phyloP scores from a whole-genome alignment of 2,113 vertebrate species.

The Macquaria ambigua region DNA sequence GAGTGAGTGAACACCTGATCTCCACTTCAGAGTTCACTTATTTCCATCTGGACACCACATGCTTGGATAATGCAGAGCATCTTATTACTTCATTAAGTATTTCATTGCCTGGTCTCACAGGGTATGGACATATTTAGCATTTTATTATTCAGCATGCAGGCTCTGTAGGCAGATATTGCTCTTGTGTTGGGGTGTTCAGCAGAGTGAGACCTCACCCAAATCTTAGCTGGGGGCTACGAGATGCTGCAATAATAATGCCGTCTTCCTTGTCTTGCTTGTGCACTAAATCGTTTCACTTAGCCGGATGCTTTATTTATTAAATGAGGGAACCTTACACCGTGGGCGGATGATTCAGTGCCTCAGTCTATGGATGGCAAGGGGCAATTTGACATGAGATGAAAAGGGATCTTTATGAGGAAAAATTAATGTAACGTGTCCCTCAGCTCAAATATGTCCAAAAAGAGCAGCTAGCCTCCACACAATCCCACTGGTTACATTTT shows the following conservation, averaged over 20 bases:
- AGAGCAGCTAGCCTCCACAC: constrained; percentile 23
- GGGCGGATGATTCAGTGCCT: constrained; percentile 39
- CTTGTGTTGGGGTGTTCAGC: constrained; percentile 9
- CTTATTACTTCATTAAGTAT: constrained; percentile 65
- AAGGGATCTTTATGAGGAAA: constrained; percentile 30
- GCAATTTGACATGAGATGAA: constrained; percentile 53
- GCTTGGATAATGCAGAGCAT: constrained; percentile 45
- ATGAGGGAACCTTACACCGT: constrained; percentile 41
- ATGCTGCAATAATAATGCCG: constrained; percentile 41
- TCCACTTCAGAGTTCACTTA: constrained; percentile 24
- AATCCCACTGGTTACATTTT: constrained; percentile 23
- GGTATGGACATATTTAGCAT: constrained; percentile 55
- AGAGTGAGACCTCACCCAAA: constrained; percentile 48
- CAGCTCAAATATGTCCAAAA: constrained; percentile 21
- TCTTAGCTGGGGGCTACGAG: constrained; percentile 59
- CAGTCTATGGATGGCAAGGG: constrained; percentile 31
- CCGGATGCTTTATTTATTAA: constrained; percentile 70
- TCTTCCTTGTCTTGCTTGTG: constrained; percentile 44
- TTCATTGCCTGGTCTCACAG: constrained; percentile 44
- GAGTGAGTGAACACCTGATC: background rate
- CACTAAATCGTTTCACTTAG: constrained; percentile 61
- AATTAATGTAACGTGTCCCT: constrained; percentile 40
- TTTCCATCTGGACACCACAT: constrained; percentile 24
- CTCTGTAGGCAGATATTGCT: constrained; percentile 52
- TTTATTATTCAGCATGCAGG: constrained; percentile 51